Evolutionary conservation across 1,140 invertebrate genomes (phyloP), one percentile per base, ranked within the genome.

Genomic region (Drosophila orosa): DNA sequence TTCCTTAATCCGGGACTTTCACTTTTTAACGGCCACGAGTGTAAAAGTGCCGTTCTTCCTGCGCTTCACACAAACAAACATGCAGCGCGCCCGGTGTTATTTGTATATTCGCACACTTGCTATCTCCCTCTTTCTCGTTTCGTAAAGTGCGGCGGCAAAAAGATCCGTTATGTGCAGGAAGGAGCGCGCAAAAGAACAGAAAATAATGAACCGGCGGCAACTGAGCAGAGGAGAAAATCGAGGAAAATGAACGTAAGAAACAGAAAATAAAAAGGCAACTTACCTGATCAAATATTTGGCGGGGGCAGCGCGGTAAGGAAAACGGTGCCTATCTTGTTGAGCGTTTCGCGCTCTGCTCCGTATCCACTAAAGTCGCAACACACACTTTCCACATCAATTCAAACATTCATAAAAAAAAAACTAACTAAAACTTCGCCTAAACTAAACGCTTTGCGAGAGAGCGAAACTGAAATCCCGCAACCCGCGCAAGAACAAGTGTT

Each of bases 271-370:
- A n/a, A 10, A 17, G 9, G 9, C 13, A 27, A 54, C 37, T 75
- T 50, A 65, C 52, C 44, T 27, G 10, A 31, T 22, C 31, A 47
- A 40, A 35, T 27, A 56, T 19, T 19, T 31, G 44, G 52, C 27
- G 17, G 31, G 39, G 27, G 33, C 31, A 44, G 39, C 40, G n/a
- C 19, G n/a, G 27, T 39, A 17, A 47, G 54, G 37, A 62, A 58
- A 87, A 87, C 82, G 82, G 82, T 87, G 81, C 82, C 66, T 76
- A 63, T 60, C 42, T 86, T 22, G 75, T 78, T 61, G 74, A 83
- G 75, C 84, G 75, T 40, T 50, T 50, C 6, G 52, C 66, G 80
- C 83, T 62, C 79, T 58, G 79, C 79, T 87, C 83, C 82, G 82
- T 61, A 67, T 56, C 42, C 39, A 62, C 52, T 56, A 24, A 25